Conservation (phyloP, 1,140 invertebrate genomes). For the Chelonus insularis region DNA sequence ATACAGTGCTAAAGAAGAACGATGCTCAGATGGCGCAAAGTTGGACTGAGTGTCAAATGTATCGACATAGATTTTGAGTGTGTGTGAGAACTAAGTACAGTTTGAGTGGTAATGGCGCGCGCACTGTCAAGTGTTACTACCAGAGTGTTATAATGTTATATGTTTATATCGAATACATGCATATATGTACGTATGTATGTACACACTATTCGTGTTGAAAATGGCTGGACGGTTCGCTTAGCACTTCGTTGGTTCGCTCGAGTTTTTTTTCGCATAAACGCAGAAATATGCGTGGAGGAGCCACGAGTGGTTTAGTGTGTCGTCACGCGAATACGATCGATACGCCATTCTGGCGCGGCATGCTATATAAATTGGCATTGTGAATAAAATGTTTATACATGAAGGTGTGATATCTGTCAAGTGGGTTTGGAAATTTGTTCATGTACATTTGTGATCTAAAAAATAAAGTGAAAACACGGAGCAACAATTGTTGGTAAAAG, state of each 20-base stretch:
- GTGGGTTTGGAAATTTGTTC: not conserved
- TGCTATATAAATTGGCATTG: conserved; percentile 44
- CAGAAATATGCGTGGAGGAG: conserved; percentile 43
- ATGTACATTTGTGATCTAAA: not conserved
- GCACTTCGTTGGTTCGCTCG: conserved; percentile 22
- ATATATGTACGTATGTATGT: too few species aligned
- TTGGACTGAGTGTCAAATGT: not conserved
- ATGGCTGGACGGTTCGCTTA: conserved; percentile 38
- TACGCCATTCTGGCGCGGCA: conserved; percentile 53
- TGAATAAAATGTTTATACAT: conserved; percentile 21
- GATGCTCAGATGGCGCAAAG: too few species aligned
- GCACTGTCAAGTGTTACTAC: conserved; percentile 29
- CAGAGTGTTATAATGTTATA: conserved; percentile 28
- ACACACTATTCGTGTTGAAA: too few species aligned
- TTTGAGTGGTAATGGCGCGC: conserved; percentile 13
- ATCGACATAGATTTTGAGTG: not conserved
- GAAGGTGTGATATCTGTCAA: not conserved
- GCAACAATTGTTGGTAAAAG: too few species aligned
- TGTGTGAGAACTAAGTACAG: not conserved
- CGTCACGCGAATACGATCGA: conserved; percentile 44
- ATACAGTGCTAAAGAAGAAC: too few species aligned
- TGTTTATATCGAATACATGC: conserved; percentile 36
- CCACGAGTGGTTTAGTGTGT: conserved; percentile 39
- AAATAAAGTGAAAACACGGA: too few species aligned
- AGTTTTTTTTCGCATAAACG: conserved; percentile 12